Base-by-base conservation (phyloP, 92 coral and sea anemone species). In the Porites cylindrica region DNA sequence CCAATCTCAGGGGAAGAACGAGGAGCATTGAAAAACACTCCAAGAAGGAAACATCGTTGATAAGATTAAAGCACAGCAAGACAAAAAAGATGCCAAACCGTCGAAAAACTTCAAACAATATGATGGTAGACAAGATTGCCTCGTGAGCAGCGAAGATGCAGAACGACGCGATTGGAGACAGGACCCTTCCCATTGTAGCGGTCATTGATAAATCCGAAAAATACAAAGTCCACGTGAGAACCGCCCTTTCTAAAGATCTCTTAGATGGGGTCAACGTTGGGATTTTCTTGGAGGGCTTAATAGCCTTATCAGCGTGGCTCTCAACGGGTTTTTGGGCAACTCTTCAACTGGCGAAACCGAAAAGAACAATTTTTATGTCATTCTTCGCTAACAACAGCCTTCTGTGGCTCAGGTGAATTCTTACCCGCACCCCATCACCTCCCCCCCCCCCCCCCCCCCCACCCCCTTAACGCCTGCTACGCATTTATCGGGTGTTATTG, bases 201-300 rank as follows among this genome's bases (percentile, higher is more conserved):
- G 89, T 78, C 1, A 84, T 86, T 4, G 89, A 86, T 72, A 86
- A 77, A 72, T 54, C 65, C 20, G 61, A 80, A 59, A 87, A 72
- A 24, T 87, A 87, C 82, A 82, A 70, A 9, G 85, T 84, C 6
- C 78, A 84, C 32, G 88, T 74, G 56, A 50, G 38, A 11, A 63
- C 23, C 4, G 88, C 85, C 8, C 88, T 84, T 19, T 10, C 63
- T 58, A 26, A 20, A 7, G 68, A 76, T 29, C 21, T 84, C 29
- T 17, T 43, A 11, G 50, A 18, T 8, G 73, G 38, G 38, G 23
- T 20, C 7, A 43, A 43, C 12, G 59, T 47, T 85, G 89, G 66
- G 50, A 77, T 12, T 84, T 66, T 6, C 20, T 89, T 53, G 66
- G 14, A 23, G 89, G 92, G 18, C 32, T 89, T 6, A 43, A 69